These are phyloP conservation scores for Condylura cristata DNA, from an alignment of 2,113 vertebrate genomes.

Conservation along the genomic window DNA sequence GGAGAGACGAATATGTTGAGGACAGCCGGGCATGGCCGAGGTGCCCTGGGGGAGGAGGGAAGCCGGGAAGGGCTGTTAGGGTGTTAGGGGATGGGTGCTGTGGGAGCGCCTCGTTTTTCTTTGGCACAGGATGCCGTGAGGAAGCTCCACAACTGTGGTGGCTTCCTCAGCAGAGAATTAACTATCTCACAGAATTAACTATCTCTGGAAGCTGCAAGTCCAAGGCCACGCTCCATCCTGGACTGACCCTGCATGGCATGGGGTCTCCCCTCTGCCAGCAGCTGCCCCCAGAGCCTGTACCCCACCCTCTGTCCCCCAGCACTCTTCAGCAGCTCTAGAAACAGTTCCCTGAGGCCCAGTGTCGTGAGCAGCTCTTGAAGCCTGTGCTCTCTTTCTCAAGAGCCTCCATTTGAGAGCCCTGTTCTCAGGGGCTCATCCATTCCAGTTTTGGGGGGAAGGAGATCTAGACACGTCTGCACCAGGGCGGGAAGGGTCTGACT, in stretches of 20 bases:
- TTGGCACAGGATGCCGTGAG: accelerated
- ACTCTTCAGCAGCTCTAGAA: not conserved
- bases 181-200: accelerated
- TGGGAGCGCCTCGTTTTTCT: accelerated
- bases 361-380: not conserved
- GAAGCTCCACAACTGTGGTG: not conserved
- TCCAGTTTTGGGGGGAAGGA: not conserved
- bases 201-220: not conserved
- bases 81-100: not conserved
- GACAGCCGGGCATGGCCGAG: not conserved
- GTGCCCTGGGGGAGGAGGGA: not conserved
- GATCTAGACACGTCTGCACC: too few relatives aligned
- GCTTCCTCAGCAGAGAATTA: not conserved
- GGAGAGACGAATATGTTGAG: not conserved
- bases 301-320: accelerated
- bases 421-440: not conserved
- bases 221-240: not conserved
- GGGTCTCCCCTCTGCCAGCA: not conserved
- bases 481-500: not conserved
- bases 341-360: not conserved
- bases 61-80: not conserved
- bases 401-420: not conserved
- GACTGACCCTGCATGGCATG: not conserved
- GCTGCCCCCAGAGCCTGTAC: not conserved
- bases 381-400: not conserved